Base-by-base conservation (phyloP, 2,797 vertebrate genomes). In the Alosa sapidissima region DNA sequence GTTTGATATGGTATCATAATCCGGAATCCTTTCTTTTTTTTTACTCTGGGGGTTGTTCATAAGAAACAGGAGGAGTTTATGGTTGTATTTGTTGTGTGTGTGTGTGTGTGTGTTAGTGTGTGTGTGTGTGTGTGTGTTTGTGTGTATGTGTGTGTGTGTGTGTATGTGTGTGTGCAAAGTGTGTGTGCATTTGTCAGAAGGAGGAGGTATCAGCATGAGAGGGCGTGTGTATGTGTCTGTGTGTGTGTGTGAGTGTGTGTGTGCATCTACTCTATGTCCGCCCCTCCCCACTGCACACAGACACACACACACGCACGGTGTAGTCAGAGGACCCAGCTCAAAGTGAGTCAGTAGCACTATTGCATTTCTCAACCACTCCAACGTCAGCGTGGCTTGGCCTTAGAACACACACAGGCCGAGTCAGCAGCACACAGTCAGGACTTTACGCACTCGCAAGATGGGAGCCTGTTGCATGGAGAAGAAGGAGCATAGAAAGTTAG, bases 381-480 rank as follows among this genome's bases (percentile, higher is more conserved):
- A 89, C 88, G 89, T 92, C 91, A 93, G 86, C 82, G 81, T 86
- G 86, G 81, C 89, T 91, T 83, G 86, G 84, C 89, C 84, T 91
- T 92, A 91, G 89, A 16, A 48, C 86, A 81, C 65, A 68, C 68
- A 81, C 83, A 5, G 62, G 84, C 24, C 85, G 62, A 81, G 87
- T 24, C 75, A 68, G 24, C 75, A 45, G 65, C 82, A 84, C 84
- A 82, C 41, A 84, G 36, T 81, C 13, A 89, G 88, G 87, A 93
- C 90, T 28, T 87, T 87, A 81, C 88, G 84, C 83, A 21, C 36
- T 75, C 68, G 87, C 91, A 95, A 92, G 92, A 96, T 96, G 95
- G 95, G 95, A 93, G 94, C 94, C 91, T 95, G 94, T 91, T 95
- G 92, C 92, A 93, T 95, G 89, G 93, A 96, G 88, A 95, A 92